Evolutionary conservation across 1,140 invertebrate species (phyloP).

Genomic region (Leptopilina boulardi): DNA sequence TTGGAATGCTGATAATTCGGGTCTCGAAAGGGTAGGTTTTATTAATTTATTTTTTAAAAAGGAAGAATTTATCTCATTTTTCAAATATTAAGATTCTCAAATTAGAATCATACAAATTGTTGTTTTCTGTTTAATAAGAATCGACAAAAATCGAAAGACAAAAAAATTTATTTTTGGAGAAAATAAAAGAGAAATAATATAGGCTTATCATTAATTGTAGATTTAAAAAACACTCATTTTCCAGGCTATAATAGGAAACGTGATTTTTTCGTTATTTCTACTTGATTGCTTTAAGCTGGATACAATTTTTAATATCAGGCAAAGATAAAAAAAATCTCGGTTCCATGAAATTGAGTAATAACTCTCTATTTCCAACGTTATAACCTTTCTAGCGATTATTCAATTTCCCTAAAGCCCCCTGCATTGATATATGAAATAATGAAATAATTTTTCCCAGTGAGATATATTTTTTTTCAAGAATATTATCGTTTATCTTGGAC

Average conservation of each 20-base stretch:
- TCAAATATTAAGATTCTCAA: too few relatives aligned
- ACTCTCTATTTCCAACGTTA: neutral
- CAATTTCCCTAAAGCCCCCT: neutral
- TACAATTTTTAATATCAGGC: neutral
- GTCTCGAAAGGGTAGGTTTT: constrained; percentile 81
- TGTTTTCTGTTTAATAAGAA: too few relatives aligned
- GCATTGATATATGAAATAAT: neutral
- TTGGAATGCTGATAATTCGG: constrained; percentile 96
- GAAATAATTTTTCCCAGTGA: neutral
- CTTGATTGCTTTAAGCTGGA: neutral
- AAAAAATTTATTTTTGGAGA: too few relatives aligned
- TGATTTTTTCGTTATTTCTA: neutral
- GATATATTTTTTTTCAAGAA: neutral
- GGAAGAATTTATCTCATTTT: neutral
- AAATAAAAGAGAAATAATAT: too few relatives aligned
- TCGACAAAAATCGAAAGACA: too few relatives aligned
- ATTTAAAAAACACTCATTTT: neutral
- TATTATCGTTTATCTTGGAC: too few relatives aligned
- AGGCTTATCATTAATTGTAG: neutral
- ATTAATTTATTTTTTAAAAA: neutral
- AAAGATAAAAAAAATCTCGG: neutral
- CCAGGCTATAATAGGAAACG: neutral
- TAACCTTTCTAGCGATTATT: neutral
- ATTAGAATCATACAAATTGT: too few relatives aligned
- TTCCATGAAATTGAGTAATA: neutral